Evolutionary conservation across 2,113 vertebrate species (phyloP), one percentile per base, ranked within the genome.

Genomic region (Microcebus griseorufus): DNA sequence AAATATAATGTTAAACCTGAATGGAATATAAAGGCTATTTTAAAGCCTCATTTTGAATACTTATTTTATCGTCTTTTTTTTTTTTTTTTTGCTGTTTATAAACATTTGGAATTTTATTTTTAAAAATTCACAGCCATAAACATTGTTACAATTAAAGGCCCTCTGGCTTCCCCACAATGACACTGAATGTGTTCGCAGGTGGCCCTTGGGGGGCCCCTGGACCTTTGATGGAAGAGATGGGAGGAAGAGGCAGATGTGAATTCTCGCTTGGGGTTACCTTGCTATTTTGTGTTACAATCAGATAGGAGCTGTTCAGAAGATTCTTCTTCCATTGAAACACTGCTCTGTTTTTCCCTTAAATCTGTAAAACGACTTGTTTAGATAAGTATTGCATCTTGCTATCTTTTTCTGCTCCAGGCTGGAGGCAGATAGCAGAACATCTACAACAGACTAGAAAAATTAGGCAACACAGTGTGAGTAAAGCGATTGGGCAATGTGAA

Each of bases 201-300:
- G 96, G 94, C 95, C 97, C 97, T 96, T 16, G 11, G 98, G 98
- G 0, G 98, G 29, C 98, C 11, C 98, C 98, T 0, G 99, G 98
- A 8, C 98, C 98, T 42, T 98, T 99, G 1, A 98, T 99, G 98
- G 98, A 99, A 39, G 98, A 98, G 79, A 98, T 99, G 98, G 98
- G 99, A 92, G 98, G 98, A 97, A 82, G 98, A 98, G 98, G 98
- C 18, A 97, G 99, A 20, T 98, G 98, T 1, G 67, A 69, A 75
- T 92, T 96, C 55, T 62, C 27, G 18, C 39, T 75, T 3, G 5
- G 0, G 0, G 37, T 84, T 67, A 23, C 42, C 62, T 84, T 20
- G 70, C 67, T 80, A 75, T 79, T 87, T 75, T 84, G 45, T 53
- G 51, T 94, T 3, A 5, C 53, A 42, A 12, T 67, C 53, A 48